A percentile compares a stretch with the other conserved stretches of the same genome.
These are phyloP conservation scores for Scaptomyza polygonia DNA, from an alignment of 2,888 invertebrate genomes.

Conservation along the genomic window DNA sequence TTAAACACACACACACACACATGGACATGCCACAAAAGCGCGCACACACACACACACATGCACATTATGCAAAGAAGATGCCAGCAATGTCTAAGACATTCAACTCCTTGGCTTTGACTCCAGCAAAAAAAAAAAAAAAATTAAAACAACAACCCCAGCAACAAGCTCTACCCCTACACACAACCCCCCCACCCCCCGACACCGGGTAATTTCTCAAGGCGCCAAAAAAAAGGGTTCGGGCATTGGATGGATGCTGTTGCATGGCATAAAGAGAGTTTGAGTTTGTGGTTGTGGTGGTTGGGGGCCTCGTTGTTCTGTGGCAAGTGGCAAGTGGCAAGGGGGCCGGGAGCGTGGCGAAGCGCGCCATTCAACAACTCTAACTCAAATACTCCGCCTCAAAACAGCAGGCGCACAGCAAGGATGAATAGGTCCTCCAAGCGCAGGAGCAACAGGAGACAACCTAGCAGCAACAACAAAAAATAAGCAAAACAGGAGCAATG, in stretches of 20 bases:
- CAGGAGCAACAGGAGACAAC: constrained; percentile 63
- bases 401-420: constrained; percentile 72
- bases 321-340: constrained; percentile 11
- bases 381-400: constrained; percentile 83
- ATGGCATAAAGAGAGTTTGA: constrained; percentile 21
- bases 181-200: no score
- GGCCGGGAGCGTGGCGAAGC: constrained; percentile 47
- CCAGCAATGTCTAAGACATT: constrained; percentile 55
- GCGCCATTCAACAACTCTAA: constrained; percentile 79
- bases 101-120: constrained; percentile 53
- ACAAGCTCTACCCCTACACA: neutral
- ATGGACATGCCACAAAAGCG: constrained; percentile 12
- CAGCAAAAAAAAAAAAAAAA: no score
- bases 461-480: neutral
- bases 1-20: constrained; percentile 28
- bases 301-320: neutral
- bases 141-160: neutral
- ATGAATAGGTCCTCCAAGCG: neutral
- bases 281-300: constrained; percentile 10
- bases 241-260: constrained; percentile 6
- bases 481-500: constrained; percentile 61
- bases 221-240: neutral
- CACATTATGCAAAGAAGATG: constrained; percentile 13
- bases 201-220: constrained; percentile 40
- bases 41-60: neutral